Conservation (phyloP, 2,888 invertebrate species). For the Blera fallax region DNA sequence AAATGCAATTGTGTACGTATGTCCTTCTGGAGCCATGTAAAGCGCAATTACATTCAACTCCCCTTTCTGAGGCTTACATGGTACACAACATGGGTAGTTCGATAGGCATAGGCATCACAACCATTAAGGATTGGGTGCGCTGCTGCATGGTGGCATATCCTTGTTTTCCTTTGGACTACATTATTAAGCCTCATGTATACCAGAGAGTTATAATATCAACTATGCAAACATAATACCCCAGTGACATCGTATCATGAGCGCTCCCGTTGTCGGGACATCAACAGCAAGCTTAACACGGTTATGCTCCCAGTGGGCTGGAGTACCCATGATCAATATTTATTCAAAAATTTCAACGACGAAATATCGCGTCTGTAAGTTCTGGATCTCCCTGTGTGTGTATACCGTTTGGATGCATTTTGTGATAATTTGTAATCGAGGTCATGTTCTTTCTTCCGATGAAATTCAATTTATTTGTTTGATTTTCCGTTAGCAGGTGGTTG, state of each 20-base stretch:
- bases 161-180: slow-evolving; percentile 68
- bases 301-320: slow-evolving; percentile 16
- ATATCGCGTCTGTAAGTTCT: slow-evolving; percentile 5
- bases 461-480: slow-evolving; percentile 10
- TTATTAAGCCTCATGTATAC: slow-evolving; percentile 69
- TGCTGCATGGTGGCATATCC: slow-evolving; percentile 50
- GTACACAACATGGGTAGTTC: slow-evolving; percentile 25
- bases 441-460: background rate
- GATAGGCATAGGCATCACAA: slow-evolving; percentile 42
- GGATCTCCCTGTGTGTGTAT: background rate
- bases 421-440: background rate
- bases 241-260: slow-evolving; percentile 56
- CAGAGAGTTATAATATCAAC: slow-evolving; percentile 65
- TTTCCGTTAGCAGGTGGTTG: background rate
- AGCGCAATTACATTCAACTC: slow-evolving; percentile 14
- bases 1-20: slow-evolving; percentile 51
- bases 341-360: slow-evolving; percentile 34
- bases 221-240: slow-evolving; percentile 68
- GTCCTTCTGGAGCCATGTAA: slow-evolving; percentile 48
- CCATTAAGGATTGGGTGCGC: slow-evolving; percentile 58
- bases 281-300: slow-evolving; percentile 63
- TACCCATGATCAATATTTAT: slow-evolving; percentile 51
- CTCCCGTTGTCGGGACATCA: slow-evolving; percentile 49
- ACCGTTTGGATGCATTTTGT: background rate
- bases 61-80: slow-evolving; percentile 24